Percentiles rank a stretch among this genome's conserved stretches.
These are phyloP conservation scores for Ctenomys sociabilis DNA, from an alignment of 2,113 vertebrate species.

Conservation along the genomic window DNA sequence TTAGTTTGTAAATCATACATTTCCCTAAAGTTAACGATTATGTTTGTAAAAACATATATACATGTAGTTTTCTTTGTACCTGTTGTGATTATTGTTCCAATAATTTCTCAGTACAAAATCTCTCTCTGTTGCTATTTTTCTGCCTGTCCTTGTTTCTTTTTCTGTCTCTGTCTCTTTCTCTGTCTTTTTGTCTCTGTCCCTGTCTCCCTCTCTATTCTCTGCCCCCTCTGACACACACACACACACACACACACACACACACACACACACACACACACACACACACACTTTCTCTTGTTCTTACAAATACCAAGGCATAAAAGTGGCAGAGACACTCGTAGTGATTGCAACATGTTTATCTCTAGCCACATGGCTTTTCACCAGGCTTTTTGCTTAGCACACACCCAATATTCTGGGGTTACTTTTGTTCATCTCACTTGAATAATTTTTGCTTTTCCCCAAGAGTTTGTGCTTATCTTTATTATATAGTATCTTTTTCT, in stretches of 20 bases:
- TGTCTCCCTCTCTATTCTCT: neutral
- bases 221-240: no score
- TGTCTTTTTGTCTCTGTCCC: neutral
- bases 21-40: neutral
- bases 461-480: neutral
- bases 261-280: no score
- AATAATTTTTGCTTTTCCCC: neutral
- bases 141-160: neutral
- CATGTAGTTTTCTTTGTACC: neutral
- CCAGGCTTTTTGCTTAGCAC: neutral
- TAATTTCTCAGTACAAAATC: no score
- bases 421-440: neutral
- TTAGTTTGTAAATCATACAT: neutral
- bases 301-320: neutral
- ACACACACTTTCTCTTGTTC: neutral
- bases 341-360: rapidly evolving
- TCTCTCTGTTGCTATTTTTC: neutral
- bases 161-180: neutral
- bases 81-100: neutral
- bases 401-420: neutral
- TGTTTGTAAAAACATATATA: neutral
- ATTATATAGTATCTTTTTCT: neutral
- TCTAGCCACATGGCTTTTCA: neutral
- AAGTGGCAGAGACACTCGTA: neutral
- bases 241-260: no score